Percentiles rank a stretch among this genome's conserved stretches.
These are phyloP conservation scores for Hyperopisus bebe DNA, from an alignment of 2,113 vertebrate species.

Conservation along the genomic window DNA sequence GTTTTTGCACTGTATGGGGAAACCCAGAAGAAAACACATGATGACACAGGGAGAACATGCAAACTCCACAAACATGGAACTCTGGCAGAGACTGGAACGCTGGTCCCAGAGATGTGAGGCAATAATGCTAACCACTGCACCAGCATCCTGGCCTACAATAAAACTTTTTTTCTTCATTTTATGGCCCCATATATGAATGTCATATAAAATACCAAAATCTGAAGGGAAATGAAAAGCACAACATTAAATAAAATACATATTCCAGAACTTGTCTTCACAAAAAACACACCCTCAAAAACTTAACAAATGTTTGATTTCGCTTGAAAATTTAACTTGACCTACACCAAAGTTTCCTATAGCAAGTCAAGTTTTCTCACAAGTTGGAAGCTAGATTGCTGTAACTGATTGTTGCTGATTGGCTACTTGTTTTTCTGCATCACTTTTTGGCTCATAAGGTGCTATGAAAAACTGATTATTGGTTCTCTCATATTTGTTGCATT, in stretches of 20 bases:
- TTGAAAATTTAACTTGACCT: background rate
- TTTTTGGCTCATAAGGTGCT: background rate
- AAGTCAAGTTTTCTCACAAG: background rate
- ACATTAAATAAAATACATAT: slow-evolving; percentile 2
- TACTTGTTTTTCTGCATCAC: background rate
- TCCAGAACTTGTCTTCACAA: background rate
- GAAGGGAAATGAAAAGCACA: background rate
- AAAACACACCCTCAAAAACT: background rate
- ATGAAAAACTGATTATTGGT: background rate
- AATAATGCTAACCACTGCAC: background rate
- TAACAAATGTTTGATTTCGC: background rate
- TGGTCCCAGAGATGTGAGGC: background rate
- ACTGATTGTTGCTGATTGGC: slow-evolving; percentile 2
- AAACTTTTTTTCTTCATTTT: background rate
- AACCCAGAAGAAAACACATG: background rate
- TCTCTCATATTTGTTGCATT: no score
- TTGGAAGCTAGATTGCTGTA: background rate
- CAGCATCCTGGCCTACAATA: background rate
- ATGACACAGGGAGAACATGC: background rate
- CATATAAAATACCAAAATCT: background rate
- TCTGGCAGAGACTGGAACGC: background rate
- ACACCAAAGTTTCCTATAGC: background rate
- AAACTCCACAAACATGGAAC: background rate
- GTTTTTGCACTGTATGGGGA: background rate
- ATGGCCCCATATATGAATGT: background rate